phyloP scores from a whole-genome alignment of 2,888 invertebrate species.

The Sinopyrophorus schimmeli region DNA sequence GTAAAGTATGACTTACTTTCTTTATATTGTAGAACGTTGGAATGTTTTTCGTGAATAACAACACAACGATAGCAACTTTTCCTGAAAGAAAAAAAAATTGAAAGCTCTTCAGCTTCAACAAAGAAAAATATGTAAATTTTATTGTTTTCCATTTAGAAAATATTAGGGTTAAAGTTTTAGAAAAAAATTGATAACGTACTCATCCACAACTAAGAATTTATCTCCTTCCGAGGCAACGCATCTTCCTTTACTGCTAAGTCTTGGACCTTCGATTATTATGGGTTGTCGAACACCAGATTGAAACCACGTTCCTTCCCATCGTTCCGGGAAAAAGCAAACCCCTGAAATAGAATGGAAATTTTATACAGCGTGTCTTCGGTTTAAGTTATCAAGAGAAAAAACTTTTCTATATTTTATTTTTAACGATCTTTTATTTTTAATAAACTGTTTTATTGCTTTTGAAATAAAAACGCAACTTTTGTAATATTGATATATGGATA shows the following conservation, averaged over 20 bases:
- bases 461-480: no score
- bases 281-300: conserved; percentile 86
- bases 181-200: conserved; percentile 66
- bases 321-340: conserved; percentile 79
- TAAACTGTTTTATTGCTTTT: no score
- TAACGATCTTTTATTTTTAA: no score
- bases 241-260: conserved; percentile 82
- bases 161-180: conserved; percentile 14
- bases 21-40: conserved; percentile 94
- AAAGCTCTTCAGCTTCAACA: conserved; percentile 15
- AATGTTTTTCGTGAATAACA: conserved; percentile 93
- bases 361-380: no score
- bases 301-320: conserved; percentile 90
- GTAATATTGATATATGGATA: no score
- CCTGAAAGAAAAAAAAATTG: conserved; percentile 64
- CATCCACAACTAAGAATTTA: conserved; percentile 85
- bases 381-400: no score
- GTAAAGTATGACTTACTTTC: no score
- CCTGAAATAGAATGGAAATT: conserved; percentile 59
- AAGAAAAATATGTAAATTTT: conserved; percentile 17
- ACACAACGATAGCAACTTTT: conserved; percentile 92
- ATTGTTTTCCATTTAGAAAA: conserved; percentile 13
- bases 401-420: no score
- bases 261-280: conserved; percentile 79
- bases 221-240: conserved; percentile 84